Conservation (phyloP, 2,113 vertebrate species). For the Ochotona curzoniae region DNA sequence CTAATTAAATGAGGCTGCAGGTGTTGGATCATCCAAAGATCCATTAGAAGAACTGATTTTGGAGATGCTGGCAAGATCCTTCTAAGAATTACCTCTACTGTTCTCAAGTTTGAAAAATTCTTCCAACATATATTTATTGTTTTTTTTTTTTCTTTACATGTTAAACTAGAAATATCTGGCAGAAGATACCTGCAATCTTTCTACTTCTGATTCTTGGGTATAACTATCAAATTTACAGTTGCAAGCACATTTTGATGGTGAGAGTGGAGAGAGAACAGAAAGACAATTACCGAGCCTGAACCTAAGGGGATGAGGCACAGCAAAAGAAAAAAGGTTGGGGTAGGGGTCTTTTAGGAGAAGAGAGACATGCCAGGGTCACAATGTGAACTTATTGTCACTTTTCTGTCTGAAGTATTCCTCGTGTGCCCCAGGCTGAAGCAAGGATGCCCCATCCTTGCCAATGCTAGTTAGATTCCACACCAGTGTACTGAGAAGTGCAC, state of each 20-base stretch:
- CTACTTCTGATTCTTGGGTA: not conserved
- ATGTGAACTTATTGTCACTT: not conserved
- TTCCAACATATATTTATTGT: not conserved
- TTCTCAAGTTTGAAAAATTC: not conserved
- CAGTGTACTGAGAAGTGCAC: not conserved
- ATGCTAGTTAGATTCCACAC: not conserved
- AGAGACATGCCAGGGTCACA: not conserved
- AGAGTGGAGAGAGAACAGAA: not conserved
- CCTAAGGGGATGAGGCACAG: too few relatives aligned
- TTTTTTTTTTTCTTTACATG: not conserved
- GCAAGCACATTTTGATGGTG: not conserved
- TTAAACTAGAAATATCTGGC: not conserved
- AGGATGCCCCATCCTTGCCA: not conserved
- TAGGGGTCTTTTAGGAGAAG: not conserved
- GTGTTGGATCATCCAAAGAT: not conserved
- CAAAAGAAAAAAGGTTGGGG: not conserved
- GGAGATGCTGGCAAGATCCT: not conserved
- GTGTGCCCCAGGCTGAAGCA: not conserved
- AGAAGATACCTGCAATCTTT: not conserved
- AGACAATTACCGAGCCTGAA: not conserved
- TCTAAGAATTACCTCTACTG: constrained; percentile 13
- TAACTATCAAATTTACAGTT: not conserved
- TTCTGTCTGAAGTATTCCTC: not conserved
- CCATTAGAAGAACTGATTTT: not conserved
- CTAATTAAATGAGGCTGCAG: not conserved